These are phyloP conservation scores for Bucorvus abyssinicus DNA, from an alignment of 2,797 vertebrate species.

Conservation along the genomic window DNA sequence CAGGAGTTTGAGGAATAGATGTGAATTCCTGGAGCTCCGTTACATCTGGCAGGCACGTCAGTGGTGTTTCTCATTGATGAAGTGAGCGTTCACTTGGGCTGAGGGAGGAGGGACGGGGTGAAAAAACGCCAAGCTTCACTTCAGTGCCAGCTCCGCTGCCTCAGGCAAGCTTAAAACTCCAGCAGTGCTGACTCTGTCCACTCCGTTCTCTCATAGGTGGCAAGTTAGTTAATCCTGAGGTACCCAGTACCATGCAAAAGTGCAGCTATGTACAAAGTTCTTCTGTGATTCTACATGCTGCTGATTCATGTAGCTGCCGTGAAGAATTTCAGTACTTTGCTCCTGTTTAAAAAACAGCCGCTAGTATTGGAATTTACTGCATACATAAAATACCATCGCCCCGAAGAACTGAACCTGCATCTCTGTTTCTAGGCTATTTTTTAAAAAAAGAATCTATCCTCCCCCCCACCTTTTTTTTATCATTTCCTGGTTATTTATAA, in stretches of 20 bases:
- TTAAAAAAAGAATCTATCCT: not conserved
- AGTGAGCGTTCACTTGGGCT: slow-evolving; percentile 28
- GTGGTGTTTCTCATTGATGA: slow-evolving; percentile 42
- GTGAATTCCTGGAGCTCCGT: not conserved
- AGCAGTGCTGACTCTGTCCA: slow-evolving; percentile 13
- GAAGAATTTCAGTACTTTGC: not conserved
- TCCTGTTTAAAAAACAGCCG: slow-evolving; percentile 4
- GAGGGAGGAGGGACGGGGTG: not conserved
- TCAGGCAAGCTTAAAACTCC: slow-evolving; percentile 25
- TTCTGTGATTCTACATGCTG: slow-evolving; percentile 19
- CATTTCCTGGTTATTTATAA: slow-evolving; percentile 59
- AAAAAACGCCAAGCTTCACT: slow-evolving; percentile 49
- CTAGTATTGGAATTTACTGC: slow-evolving; percentile 28
- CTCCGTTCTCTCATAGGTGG: slow-evolving; percentile 32
- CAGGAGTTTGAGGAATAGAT: slow-evolving; percentile 27
- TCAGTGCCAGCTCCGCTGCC: not conserved
- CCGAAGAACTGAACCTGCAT: slow-evolving; percentile 1
- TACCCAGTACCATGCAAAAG: not conserved
- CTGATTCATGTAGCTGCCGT: not conserved
- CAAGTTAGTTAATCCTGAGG: slow-evolving; percentile 18
- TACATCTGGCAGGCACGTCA: slow-evolving; percentile 11
- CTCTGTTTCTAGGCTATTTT: slow-evolving; percentile 13
- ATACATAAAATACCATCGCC: slow-evolving; percentile 33
- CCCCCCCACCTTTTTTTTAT: too few relatives aligned
- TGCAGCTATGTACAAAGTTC: slow-evolving; percentile 13